A percentile compares a stretch with the other conserved stretches of the same genome.
These are phyloP conservation scores for Xestia rhomboidea DNA, from an alignment of 2,888 invertebrate species.

Conservation along the genomic window DNA sequence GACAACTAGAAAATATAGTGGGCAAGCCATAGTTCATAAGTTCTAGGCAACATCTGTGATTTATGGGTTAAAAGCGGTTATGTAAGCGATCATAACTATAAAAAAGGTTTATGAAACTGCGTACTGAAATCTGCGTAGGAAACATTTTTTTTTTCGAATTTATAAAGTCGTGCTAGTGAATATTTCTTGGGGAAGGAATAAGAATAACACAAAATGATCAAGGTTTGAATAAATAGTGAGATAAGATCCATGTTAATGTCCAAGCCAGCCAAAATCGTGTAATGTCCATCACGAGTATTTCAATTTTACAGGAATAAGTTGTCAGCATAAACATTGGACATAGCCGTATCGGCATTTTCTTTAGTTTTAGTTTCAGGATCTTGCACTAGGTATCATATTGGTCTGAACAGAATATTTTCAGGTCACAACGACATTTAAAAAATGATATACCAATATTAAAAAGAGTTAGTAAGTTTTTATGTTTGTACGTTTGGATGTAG, in stretches of 20 bases:
- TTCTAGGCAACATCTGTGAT: conserved; percentile 52
- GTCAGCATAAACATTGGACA: background rate
- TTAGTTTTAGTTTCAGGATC: background rate
- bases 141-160: conserved; percentile 11
- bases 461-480: no score
- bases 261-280: background rate
- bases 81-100: conserved; percentile 40
- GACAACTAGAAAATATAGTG: conserved; percentile 38
- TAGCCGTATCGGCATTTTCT: no score
- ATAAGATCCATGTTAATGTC: background rate
- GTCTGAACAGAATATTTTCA: background rate
- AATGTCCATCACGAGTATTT: background rate
- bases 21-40: conserved; percentile 30
- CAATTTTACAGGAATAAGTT: background rate
- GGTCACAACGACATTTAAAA: background rate
- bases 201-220: background rate
- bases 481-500: background rate
- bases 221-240: background rate
- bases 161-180: background rate
- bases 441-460: background rate
- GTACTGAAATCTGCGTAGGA: conserved; percentile 14
- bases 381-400: background rate
- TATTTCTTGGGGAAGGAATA: background rate
- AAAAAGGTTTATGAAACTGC: conserved; percentile 46
- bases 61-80: conserved; percentile 42